Percentiles rank a stretch among this genome's conserved stretches.
Evolutionary conservation across 2,888 invertebrate genomes (phyloP).

Genomic region (Argynnis bischoffii): DNA sequence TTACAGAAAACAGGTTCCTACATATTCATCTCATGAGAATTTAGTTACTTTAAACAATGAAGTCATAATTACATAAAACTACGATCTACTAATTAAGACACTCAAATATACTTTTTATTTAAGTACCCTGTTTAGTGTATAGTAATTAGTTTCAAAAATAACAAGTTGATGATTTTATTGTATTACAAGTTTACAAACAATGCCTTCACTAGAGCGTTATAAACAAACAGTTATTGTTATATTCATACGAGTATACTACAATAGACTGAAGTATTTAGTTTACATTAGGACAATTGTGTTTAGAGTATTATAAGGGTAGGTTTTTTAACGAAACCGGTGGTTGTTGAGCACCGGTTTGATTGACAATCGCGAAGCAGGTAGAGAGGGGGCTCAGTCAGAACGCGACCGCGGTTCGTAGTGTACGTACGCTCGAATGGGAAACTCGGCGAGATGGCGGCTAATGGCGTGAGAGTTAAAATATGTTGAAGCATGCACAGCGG

Average conservation of each 20-base stretch:
- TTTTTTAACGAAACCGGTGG: conserved; percentile 44
- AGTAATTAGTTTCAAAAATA: not conserved
- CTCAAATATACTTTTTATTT: not conserved
- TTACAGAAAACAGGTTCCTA: conserved; percentile 25
- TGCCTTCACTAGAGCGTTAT: conserved; percentile 18
- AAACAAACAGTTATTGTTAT: conserved; percentile 30
- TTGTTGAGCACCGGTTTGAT: conserved; percentile 54
- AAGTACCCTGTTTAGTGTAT: not conserved
- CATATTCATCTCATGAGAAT: conserved; percentile 16
- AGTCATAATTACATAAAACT: conserved; percentile 14
- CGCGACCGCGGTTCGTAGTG: conserved; percentile 59
- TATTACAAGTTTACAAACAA: conserved; percentile 30
- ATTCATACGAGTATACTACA: conserved; percentile 17
- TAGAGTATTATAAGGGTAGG: conserved; percentile 55
- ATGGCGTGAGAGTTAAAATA: conserved; percentile 74
- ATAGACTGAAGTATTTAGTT: conserved; percentile 30
- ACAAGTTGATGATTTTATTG: not conserved
- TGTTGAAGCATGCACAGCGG: conserved; percentile 89
- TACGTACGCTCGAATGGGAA: conserved; percentile 65
- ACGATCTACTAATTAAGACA: conserved; percentile 12
- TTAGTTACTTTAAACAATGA: conserved; percentile 19
- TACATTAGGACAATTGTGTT: conserved; percentile 37
- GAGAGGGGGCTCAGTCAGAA: conserved; percentile 52
- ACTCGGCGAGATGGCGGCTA: conserved; percentile 73
- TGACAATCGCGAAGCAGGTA: conserved; percentile 69